phyloP scores from a whole-genome alignment of 2,113 vertebrate species.

The Nibea albiflora region DNA sequence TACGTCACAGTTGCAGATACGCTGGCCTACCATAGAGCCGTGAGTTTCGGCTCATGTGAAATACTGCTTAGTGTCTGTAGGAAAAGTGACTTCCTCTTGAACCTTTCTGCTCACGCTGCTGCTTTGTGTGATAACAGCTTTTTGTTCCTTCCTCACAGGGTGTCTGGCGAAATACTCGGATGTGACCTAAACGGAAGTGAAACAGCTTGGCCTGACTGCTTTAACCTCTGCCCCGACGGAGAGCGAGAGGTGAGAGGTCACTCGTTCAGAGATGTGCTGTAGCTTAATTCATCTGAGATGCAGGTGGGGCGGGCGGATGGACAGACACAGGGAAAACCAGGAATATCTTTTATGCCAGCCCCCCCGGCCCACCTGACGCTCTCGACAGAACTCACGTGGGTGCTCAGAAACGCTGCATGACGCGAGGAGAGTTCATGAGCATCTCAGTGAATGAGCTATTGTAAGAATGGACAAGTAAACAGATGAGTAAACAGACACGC shows the following conservation, averaged over 20 bases:
- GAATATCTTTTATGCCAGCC: not conserved
- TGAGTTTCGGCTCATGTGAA: constrained; percentile 2
- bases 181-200: constrained; percentile 1
- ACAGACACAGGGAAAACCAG: not conserved
- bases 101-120: constrained; percentile 1
- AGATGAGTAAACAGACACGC: not conserved
- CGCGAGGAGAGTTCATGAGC: not conserved
- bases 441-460: not conserved
- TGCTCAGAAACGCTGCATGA: not conserved
- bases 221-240: not conserved
- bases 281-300: not conserved
- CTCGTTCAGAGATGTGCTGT: not conserved
- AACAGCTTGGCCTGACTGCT: not conserved
- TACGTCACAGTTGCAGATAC: not conserved
- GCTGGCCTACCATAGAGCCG: no score
- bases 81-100: not conserved
- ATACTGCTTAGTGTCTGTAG: not conserved
- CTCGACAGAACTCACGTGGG: not conserved
- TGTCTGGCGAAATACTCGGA: not conserved
- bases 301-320: not conserved
- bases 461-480: not conserved
- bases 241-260: constrained; percentile 8
- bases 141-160: constrained; percentile 41
- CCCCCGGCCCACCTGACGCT: not conserved
- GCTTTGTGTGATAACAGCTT: not conserved